Percentiles rank a stretch among this genome's conserved stretches.
These are phyloP conservation scores for Mythimna pallens DNA, from an alignment of 2,888 invertebrate species.

Conservation along the genomic window DNA sequence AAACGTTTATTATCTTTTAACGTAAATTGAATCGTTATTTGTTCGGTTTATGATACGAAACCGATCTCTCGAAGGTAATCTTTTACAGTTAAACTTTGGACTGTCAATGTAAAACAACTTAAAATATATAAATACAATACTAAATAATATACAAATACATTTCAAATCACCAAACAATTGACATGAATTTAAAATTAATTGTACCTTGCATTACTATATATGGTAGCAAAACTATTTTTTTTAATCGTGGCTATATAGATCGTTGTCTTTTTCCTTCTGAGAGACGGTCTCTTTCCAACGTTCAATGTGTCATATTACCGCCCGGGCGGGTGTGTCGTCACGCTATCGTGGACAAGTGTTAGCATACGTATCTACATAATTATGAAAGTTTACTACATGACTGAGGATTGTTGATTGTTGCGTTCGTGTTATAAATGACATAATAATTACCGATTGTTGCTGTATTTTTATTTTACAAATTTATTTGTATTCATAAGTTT, in stretches of 20 bases:
- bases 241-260: background rate
- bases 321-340: conserved; percentile 28
- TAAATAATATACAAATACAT: too few relatives aligned
- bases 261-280: background rate
- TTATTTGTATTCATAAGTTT: background rate
- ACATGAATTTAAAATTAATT: too few relatives aligned
- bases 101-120: too few relatives aligned
- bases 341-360: conserved; percentile 36
- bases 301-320: conserved; percentile 1
- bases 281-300: background rate
- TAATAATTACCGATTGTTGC: conserved; percentile 32
- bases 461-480: conserved; percentile 11
- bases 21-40: too few relatives aligned
- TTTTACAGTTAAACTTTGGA: too few relatives aligned
- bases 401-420: conserved; percentile 22
- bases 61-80: too few relatives aligned
- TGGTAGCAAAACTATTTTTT: background rate
- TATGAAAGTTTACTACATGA: conserved; percentile 33
- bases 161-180: too few relatives aligned
- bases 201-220: background rate
- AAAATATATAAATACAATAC: too few relatives aligned
- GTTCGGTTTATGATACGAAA: too few relatives aligned
- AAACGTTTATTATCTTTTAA: too few relatives aligned
- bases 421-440: conserved; percentile 33
- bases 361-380: conserved; percentile 38